phyloP scores from a whole-genome alignment of 2,797 vertebrate genomes.

The Bufotes viridis region DNA sequence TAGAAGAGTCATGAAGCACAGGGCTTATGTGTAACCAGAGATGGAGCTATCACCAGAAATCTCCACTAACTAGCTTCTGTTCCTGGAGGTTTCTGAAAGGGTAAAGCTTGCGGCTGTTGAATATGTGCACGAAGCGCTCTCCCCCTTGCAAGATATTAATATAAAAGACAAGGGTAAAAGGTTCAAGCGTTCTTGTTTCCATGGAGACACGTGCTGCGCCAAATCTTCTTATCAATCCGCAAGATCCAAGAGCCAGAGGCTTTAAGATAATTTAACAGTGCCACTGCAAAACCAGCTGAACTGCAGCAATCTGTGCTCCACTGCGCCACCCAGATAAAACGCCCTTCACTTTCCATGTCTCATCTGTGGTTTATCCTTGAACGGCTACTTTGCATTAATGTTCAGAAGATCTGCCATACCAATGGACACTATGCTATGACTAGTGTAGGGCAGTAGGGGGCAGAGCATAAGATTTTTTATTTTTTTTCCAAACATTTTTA shows the following conservation, averaged over 20 bases:
- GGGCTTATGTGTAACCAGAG: background rate
- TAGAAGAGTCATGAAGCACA: background rate
- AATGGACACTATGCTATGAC: no score
- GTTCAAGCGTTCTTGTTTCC: conserved; percentile 10
- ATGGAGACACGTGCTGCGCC: background rate
- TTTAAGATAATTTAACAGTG: background rate
- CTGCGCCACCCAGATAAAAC: background rate
- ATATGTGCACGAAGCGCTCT: background rate
- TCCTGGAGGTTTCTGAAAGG: background rate
- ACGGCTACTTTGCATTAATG: background rate
- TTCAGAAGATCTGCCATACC: background rate
- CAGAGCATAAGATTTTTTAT: no score
- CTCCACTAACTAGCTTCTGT: background rate
- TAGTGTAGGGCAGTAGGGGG: no score
- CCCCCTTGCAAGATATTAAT: background rate
- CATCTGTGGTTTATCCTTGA: background rate
- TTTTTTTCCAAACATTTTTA: no score
- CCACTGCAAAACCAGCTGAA: background rate
- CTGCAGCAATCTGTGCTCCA: background rate
- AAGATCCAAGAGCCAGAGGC: background rate
- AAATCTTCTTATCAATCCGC: background rate
- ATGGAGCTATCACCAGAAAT: background rate
- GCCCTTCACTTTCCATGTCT: background rate
- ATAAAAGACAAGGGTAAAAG: conserved; percentile 1
- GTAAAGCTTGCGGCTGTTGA: background rate